phyloP scores from a whole-genome alignment of 1,140 invertebrate species.

The Magallana angulata region DNA sequence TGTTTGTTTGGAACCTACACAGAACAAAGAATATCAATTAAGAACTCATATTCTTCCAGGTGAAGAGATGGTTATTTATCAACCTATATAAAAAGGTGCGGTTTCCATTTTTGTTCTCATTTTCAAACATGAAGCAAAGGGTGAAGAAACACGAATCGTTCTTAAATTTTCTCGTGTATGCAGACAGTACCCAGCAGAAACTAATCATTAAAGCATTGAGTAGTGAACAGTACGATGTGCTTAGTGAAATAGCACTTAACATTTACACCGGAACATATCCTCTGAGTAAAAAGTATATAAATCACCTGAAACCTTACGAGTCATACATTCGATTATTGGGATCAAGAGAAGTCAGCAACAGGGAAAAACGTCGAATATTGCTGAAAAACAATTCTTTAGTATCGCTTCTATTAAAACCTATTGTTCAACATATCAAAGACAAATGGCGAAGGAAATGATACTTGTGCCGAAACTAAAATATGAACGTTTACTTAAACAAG shows the following conservation, averaged over 20 bases:
- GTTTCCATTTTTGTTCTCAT: not conserved
- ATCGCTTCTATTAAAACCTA: slow-evolving; percentile 30
- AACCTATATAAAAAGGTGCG: slow-evolving; percentile 30
- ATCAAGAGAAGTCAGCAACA: slow-evolving; percentile 21
- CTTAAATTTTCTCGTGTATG: slow-evolving; percentile 20
- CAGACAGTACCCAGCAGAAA: slow-evolving; percentile 37
- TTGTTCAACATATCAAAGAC: not conserved
- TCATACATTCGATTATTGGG: slow-evolving; percentile 27
- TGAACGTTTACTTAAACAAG: slow-evolving; percentile 12
- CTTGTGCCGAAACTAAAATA: slow-evolving; percentile 34
- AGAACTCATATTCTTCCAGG: slow-evolving; percentile 51
- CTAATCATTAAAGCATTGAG: slow-evolving; percentile 8
- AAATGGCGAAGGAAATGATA: slow-evolving; percentile 41
- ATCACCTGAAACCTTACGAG: slow-evolving; percentile 38
- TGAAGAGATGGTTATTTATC: slow-evolving; percentile 47
- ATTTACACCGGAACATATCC: slow-evolving; percentile 33
- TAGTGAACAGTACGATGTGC: slow-evolving; percentile 12
- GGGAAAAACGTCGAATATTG: slow-evolving; percentile 7
- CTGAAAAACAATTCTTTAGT: not conserved
- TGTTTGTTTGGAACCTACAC: slow-evolving; percentile 40
- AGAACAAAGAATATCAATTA: slow-evolving; percentile 45
- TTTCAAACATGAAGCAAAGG: slow-evolving; percentile 27
- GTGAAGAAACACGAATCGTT: not conserved
- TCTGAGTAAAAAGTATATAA: slow-evolving; percentile 17
- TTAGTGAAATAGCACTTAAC: slow-evolving; percentile 43